Evolutionary conservation across 2,888 invertebrate species (phyloP).

Genomic region (Nymphalis polychloros): DNA sequence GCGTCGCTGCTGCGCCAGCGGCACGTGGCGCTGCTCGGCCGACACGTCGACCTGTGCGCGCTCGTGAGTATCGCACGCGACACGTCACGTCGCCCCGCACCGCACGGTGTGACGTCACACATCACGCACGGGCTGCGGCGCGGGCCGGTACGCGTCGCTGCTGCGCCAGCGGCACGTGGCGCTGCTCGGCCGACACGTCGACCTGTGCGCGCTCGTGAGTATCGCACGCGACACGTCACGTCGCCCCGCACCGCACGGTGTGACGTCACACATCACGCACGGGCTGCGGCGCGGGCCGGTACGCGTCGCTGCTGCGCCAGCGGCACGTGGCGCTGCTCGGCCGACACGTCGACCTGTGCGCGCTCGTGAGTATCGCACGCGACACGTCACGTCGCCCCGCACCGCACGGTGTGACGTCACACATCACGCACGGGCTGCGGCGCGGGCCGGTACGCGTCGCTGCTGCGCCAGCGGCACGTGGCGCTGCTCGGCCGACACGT

Average conservation of each 20-base stretch:
- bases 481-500: slow-evolving; percentile 97
- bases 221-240: slow-evolving; percentile 85
- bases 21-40: no score
- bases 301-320: slow-evolving; percentile 96
- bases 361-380: slow-evolving; percentile 52
- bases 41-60: no score
- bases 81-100: no score
- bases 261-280: slow-evolving; percentile 66
- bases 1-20: no score
- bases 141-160: slow-evolving; percentile 79
- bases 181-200: no score
- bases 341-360: slow-evolving; percentile 93
- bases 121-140: no score
- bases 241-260: slow-evolving; percentile 53
- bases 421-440: slow-evolving; percentile 80
- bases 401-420: slow-evolving; percentile 64
- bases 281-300: slow-evolving; percentile 94
- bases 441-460: slow-evolving; percentile 96
- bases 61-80: slow-evolving; percentile 22
- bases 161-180: slow-evolving; percentile 80
- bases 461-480: slow-evolving; percentile 96
- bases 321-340: slow-evolving; percentile 97
- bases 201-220: no score
- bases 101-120: no score
- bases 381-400: no score